Base-by-base conservation (phyloP, 2,888 invertebrate genomes). In the Deilephila elpenor region DNA sequence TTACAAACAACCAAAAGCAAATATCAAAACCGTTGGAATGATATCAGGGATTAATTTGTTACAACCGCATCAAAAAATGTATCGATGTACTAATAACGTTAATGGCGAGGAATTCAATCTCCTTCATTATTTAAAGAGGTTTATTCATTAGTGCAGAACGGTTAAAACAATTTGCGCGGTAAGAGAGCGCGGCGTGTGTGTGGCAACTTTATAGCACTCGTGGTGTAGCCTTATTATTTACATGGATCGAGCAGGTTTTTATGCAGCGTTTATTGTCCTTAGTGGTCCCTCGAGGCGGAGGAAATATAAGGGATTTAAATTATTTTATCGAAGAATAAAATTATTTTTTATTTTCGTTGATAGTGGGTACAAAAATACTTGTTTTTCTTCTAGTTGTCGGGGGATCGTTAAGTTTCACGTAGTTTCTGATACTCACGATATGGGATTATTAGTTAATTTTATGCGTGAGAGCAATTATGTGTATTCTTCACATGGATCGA, bases 101-200 rank as follows among this genome's bases (percentile, higher is more conserved):
- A 34, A 62, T 62, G 34, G n/a, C 0, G 8, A 2, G 5, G 19
- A 62, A 62, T n/a, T 34, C 34, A n/a, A 34, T 62, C 34, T n/a
- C 6, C 62, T 62, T 37, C 32, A 62, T 62, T 62, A 62, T 34
- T 34, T 62, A 37, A n/a, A 37, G 37, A 64, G 64, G 64, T 20
- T 64, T 44, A 20, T 44, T 64, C 37, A 64, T 44, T 64, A 20
- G 37, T 64, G 11, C 37, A 44, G 44, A 37, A 64, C n/a, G 62
- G 62, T 37, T 62, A 44, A 60, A 61, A 64, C 64, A 64, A 37
- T 64, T 37, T 20, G 20, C 64, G 20, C n/a, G 20, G 64, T 37
- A 37, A 20, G 20, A 20, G 64, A 62, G n/a, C 64, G 64, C 64
- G 44, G 44, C 44, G 37, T 64, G 44, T 64, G 37, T n/a, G 37